A percentile compares a stretch with the other conserved stretches of the same genome.
These are phyloP conservation scores for Atopsyche davidsoni DNA, from an alignment of 1,140 invertebrate genomes.

Conservation along the genomic window DNA sequence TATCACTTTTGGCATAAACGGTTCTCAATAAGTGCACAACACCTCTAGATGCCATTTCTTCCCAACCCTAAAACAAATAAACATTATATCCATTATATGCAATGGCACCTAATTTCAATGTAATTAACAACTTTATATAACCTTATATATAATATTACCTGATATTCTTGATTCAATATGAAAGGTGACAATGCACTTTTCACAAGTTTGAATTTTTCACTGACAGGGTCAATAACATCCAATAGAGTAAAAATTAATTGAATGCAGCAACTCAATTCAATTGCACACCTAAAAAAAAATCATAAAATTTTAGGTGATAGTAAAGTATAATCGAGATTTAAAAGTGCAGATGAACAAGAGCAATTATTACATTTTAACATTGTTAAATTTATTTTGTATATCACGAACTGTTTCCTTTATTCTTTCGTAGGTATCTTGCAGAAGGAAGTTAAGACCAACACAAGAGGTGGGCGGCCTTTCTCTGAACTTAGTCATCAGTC, in stretches of 20 bases:
- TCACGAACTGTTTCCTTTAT: constrained; percentile 47
- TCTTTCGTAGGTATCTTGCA: constrained; percentile 64
- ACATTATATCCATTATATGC: constrained; percentile 13
- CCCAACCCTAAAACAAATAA: constrained; percentile 50
- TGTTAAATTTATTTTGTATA: constrained; percentile 40
- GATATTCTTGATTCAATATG: constrained; percentile 17
- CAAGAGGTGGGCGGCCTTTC: constrained; percentile 69
- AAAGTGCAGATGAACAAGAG: constrained; percentile 17
- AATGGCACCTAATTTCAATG: not conserved
- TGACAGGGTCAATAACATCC: constrained; percentile 15
- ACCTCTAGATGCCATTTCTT: constrained; percentile 51
- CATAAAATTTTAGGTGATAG: constrained; percentile 26
- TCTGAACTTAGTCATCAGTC: constrained; percentile 67
- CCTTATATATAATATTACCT: constrained; percentile 14
- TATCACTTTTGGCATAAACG: constrained; percentile 44
- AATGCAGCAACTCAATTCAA: constrained; percentile 26
- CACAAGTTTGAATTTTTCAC: constrained; percentile 8
- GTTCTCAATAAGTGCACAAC: constrained; percentile 51
- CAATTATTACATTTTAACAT: constrained; percentile 28
- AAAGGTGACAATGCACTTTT: constrained; percentile 10
- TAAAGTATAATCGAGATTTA: not conserved
- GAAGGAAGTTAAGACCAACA: constrained; percentile 62
- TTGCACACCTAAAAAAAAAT: constrained; percentile 34
- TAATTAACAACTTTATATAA: not conserved
- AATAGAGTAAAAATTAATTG: constrained; percentile 15